Base-by-base conservation (phyloP, 2,888 invertebrate species). In the Graphium colonna region DNA sequence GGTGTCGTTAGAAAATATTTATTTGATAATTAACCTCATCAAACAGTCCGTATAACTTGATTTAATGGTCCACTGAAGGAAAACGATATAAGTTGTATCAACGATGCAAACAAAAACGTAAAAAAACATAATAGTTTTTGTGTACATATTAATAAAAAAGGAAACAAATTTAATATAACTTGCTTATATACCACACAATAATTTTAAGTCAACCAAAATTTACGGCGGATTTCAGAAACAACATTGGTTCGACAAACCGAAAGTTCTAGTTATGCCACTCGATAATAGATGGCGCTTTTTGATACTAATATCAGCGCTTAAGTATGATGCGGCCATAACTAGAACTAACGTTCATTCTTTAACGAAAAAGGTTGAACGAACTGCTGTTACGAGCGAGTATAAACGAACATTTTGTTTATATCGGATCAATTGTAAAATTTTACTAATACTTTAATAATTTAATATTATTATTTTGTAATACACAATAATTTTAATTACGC, bases 201-300 rank as follows among this genome's bases (percentile, higher is more conserved):
- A n/a, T n/a, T 21, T 21, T 21, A 21, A 5, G 31, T 9, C 31
- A 7, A 7, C 31, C 3, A 31, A 31, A 31, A 31, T 31, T 1
- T 1, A 31, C 31, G 31, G 31, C 10, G 10, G 9, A 7, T 21
- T 3, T 7, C 5, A 31, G 31, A 31, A 31, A n/a, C 10, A 17
- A 10, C 7, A 31, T 28, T 1, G 31, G 31, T 12, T 13, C 1
- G 18, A 39, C 8, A 13, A 26, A 45, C 33, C 21, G 13, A 1
- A 45, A 15, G n/a, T 21, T 38, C n/a, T 68, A 67, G 75, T 82
- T 69, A 60, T 10, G 70, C 84, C 71, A 75, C 77, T 83, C 76
- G 66, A 62, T 65, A 66, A 70, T 60, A 84, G 84, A 80, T 84
- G 84, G 83, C 83, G 84, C 74, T 51, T 26, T n/a, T 41, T 28